These are phyloP conservation scores for Antigone vipio DNA, from an alignment of 2,113 vertebrate species.

Conservation along the genomic window DNA sequence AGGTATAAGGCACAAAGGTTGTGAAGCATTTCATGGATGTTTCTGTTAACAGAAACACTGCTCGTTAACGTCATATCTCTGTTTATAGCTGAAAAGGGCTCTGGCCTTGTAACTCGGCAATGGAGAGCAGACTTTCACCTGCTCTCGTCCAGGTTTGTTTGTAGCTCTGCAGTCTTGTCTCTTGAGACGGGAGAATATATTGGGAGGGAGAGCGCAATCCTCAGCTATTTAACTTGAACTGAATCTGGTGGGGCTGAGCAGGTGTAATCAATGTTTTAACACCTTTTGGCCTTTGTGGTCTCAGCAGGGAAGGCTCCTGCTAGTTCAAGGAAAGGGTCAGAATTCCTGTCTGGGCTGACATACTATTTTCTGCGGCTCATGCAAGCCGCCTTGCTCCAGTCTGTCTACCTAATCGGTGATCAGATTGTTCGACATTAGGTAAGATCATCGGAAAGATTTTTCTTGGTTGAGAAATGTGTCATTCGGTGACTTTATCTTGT, in stretches of 20 bases:
- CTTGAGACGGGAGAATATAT: background rate
- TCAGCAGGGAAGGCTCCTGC: background rate
- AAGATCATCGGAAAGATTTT: background rate
- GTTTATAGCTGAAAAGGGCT: background rate
- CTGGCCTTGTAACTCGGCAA: background rate
- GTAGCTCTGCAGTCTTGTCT: background rate
- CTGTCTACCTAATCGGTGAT: too few relatives aligned
- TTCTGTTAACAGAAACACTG: background rate
- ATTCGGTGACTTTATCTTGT: background rate
- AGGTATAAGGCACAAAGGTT: too few relatives aligned
- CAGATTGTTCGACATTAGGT: background rate
- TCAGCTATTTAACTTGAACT: background rate
- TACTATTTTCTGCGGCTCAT: background rate
- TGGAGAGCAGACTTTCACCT: background rate
- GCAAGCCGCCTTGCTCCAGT: background rate
- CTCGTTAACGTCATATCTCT: background rate
- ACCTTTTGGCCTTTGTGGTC: background rate
- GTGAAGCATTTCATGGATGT: background rate
- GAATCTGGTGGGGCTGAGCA: background rate
- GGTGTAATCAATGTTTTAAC: background rate
- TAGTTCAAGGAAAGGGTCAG: background rate
- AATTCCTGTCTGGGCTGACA: background rate
- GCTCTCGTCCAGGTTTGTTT: rapidly evolving
- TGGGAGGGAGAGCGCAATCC: background rate
- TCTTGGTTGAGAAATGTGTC: background rate